A percentile compares a stretch with the other conserved stretches of the same genome.
Evolutionary conservation across 2,888 invertebrate genomes (phyloP).

Genomic region (Octonoba sinensis): DNA sequence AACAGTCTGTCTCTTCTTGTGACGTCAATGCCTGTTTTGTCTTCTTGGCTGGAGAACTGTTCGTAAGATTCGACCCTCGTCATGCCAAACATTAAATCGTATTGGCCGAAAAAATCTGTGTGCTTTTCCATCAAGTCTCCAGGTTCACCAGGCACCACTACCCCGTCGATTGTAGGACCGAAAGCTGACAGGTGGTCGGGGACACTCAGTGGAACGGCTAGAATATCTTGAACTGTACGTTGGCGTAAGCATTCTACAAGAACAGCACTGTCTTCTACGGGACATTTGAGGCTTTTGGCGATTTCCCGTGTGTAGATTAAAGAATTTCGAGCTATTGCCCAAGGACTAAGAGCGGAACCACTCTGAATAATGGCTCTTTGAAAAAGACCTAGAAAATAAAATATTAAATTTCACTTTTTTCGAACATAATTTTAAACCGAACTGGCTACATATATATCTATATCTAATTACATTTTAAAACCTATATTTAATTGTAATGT

Average conservation of each 20-base stretch:
- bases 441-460: too few species aligned
- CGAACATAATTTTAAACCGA: too few species aligned
- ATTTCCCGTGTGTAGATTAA: slow-evolving; percentile 70
- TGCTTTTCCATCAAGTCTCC: slow-evolving; percentile 67
- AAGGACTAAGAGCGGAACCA: slow-evolving; percentile 83
- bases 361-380: slow-evolving; percentile 82
- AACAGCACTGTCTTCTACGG: slow-evolving; percentile 62
- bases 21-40: slow-evolving; percentile 92
- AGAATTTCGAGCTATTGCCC: slow-evolving; percentile 81
- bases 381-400: slow-evolving; percentile 77
- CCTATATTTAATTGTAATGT: not conserved
- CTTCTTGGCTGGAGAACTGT: slow-evolving; percentile 85
- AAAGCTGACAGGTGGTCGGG: slow-evolving; percentile 87
- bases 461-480: too few species aligned
- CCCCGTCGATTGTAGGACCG: slow-evolving; percentile 95
- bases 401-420: too few species aligned
- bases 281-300: slow-evolving; percentile 77
- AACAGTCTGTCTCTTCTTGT: slow-evolving; percentile 87
- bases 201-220: slow-evolving; percentile 34
- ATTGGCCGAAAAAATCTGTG: slow-evolving; percentile 69
- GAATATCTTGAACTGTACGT: slow-evolving; percentile 74
- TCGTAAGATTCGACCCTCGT: slow-evolving; percentile 84
- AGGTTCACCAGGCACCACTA: slow-evolving; percentile 83
- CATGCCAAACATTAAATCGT: slow-evolving; percentile 67
- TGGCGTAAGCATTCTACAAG: slow-evolving; percentile 74